These are phyloP conservation scores for Syndactyla subalaris DNA, from an alignment of 2,797 vertebrate genomes.

Conservation along the genomic window DNA sequence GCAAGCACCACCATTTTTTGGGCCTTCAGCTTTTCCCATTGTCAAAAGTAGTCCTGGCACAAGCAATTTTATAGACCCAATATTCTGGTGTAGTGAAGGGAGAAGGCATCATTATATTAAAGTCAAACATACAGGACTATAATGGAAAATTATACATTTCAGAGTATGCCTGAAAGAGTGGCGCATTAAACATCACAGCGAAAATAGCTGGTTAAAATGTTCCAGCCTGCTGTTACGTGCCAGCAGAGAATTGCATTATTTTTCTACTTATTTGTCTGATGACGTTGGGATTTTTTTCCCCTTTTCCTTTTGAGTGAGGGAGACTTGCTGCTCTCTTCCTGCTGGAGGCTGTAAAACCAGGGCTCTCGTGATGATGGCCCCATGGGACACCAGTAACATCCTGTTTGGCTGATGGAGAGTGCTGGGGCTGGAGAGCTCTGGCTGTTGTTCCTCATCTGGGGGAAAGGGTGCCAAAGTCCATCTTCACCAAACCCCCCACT, in stretches of 20 bases:
- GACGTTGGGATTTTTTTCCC: background rate
- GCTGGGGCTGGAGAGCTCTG: background rate
- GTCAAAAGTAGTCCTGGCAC: background rate
- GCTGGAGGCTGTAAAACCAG: background rate
- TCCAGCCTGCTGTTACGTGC: constrained; percentile 52
- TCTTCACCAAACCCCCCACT: fast-evolving
- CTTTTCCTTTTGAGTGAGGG: background rate
- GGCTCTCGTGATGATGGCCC: fast-evolving
- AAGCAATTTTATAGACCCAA: constrained; percentile 45
- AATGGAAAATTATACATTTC: constrained; percentile 76
- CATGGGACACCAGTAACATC: background rate
- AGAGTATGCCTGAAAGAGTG: constrained; percentile 43
- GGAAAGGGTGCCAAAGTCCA: background rate
- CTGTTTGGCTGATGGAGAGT: background rate
- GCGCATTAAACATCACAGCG: constrained; percentile 43
- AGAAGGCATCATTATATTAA: constrained; percentile 71
- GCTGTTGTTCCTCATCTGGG: background rate
- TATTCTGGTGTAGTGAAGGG: constrained; percentile 67
- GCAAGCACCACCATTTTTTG: constrained; percentile 5
- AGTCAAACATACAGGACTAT: constrained; percentile 72
- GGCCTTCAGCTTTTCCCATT: constrained; percentile 36
- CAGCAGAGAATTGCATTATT: constrained; percentile 37
- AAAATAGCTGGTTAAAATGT: constrained; percentile 68
- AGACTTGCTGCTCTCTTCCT: background rate
- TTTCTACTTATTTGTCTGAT: constrained; percentile 45